Percentiles rank a stretch among this genome's conserved stretches.
phyloP scores from a whole-genome alignment of 2,113 vertebrate species.

The Phalacrocorax brasilianus region DNA sequence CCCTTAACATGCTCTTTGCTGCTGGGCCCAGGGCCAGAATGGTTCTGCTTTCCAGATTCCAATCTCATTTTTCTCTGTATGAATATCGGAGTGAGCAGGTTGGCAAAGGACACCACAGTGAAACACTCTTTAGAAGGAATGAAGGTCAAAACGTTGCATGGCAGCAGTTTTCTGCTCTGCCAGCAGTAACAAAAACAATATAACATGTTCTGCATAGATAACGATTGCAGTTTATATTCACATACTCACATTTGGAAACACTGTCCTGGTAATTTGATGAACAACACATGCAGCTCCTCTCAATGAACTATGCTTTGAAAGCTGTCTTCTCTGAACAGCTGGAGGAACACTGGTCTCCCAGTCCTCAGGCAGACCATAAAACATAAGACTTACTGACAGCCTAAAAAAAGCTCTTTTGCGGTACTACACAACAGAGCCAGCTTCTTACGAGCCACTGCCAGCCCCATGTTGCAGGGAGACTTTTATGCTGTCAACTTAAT shows the following conservation, averaged over 20 bases:
- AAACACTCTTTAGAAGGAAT: background rate
- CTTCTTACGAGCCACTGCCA: background rate
- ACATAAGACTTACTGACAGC: background rate
- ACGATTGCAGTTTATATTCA: background rate
- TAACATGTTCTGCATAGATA: background rate
- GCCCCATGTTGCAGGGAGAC: background rate
- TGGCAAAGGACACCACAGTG: background rate
- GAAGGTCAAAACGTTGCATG: background rate
- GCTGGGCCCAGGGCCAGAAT: background rate
- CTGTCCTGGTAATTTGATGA: background rate
- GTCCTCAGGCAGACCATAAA: background rate
- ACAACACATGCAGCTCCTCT: background rate
- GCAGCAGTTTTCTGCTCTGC: background rate
- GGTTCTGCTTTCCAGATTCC: background rate
- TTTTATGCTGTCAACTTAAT: constrained; percentile 37
- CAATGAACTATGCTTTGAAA: background rate
- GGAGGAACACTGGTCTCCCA: background rate
- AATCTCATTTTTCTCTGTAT: background rate
- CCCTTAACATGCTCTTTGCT: background rate
- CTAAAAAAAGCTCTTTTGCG: background rate
- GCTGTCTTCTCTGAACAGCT: background rate
- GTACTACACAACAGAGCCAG: background rate
- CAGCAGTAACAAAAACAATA: background rate
- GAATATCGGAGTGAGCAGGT: background rate
- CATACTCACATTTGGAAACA: background rate